These are phyloP conservation scores for Argyresthia goedartella DNA, from an alignment of 2,888 invertebrate genomes.

Conservation along the genomic window DNA sequence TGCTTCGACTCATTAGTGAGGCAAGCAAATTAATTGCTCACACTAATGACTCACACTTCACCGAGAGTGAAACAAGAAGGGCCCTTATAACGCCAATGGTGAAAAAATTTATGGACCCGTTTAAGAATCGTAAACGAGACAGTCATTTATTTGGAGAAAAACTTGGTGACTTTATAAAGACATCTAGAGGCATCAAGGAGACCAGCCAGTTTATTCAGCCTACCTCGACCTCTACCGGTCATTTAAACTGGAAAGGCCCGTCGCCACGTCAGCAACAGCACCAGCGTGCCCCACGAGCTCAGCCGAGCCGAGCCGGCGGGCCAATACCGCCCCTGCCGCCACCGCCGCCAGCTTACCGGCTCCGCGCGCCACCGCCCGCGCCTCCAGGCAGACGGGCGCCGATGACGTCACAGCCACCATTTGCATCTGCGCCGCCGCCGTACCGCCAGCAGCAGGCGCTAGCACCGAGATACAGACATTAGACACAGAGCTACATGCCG, in stretches of 20 bases:
- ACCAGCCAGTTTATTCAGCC: neutral
- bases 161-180: neutral
- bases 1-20: neutral
- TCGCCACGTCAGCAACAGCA: neutral
- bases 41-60: neutral
- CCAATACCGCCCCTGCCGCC: neutral
- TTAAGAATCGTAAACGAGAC: neutral
- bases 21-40: neutral
- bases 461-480: neutral
- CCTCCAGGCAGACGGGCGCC: neutral
- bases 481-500: neutral
- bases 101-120: neutral
- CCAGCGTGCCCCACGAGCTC: neutral
- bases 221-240: neutral
- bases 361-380: neutral
- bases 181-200: neutral
- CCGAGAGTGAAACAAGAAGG: neutral
- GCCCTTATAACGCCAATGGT: neutral
- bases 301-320: neutral
- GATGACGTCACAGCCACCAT: too few species aligned
- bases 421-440: too few species aligned
- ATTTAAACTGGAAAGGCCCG: neutral
- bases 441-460: neutral
- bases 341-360: neutral
- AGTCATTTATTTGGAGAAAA: neutral